These are phyloP conservation scores for Junonia oenone DNA, from an alignment of 2,888 invertebrate genomes.

Conservation along the genomic window DNA sequence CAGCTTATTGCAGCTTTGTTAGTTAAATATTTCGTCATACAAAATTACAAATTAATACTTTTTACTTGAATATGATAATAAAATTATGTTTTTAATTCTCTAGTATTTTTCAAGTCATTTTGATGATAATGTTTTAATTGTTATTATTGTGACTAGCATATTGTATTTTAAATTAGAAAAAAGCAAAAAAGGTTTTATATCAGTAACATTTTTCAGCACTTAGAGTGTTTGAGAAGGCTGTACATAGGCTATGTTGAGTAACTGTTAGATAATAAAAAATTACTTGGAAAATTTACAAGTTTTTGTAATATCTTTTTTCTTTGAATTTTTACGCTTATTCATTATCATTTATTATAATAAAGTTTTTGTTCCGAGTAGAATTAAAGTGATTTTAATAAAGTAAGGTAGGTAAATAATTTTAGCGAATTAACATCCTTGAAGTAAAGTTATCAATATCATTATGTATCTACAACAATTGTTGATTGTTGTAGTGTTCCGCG, in stretches of 20 bases:
- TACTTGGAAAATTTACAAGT: slow-evolving; percentile 12
- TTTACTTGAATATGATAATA: no score
- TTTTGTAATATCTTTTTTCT: slow-evolving; percentile 9
- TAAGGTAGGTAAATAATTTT: background rate
- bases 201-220: no score
- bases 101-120: no score
- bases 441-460: background rate
- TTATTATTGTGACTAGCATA: no score
- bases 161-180: no score
- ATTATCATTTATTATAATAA: slow-evolving; percentile 12
- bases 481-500: background rate
- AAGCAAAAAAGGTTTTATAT: no score
- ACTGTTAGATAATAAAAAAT: slow-evolving; percentile 8
- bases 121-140: no score
- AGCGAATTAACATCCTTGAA: background rate
- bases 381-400: background rate
- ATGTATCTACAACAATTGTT: background rate
- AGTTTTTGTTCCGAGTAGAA: slow-evolving; percentile 1
- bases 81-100: no score
- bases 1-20: slow-evolving; percentile 3
- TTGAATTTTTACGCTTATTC: background rate
- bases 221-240: background rate
- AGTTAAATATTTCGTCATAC: background rate
- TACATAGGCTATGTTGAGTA: background rate
- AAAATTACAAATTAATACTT: background rate